Evolutionary conservation across 2,888 invertebrate genomes (phyloP), one percentile per base, ranked within the genome.

Genomic region (Loripinus fragilis): DNA sequence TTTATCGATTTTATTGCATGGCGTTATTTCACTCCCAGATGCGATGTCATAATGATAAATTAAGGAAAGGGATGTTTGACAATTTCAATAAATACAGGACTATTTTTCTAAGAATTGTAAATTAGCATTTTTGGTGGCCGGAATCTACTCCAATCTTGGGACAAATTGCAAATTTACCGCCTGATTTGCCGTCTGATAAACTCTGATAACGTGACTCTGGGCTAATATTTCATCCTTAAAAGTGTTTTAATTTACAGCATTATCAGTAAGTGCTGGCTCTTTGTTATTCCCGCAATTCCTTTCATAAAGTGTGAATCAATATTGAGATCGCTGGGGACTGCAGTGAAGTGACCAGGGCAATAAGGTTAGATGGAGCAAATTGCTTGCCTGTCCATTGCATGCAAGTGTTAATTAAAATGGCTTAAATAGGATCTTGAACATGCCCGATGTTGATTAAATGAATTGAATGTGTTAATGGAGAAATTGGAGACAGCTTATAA

Each of bases 361-460:
- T 2, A 52, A 52, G 52, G 52, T 52, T 25, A 52, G 5, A 60
- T 60, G 20, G 60, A 20, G 20, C 60, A 60, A 60, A 60, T 60
- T 60, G 60, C 17, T 15, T 60, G 33, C 2, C 60, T 60, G 60
- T 60, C 60, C 60, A 33, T 60, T 60, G 12, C 33, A 28, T 25
- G 60, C 30, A 60, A 12, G 60, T 60, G 60, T 60, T 60, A 60
- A 60, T 60, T 60, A 60, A 60, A 30, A 33, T 60, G 60, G 33
- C 30, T 60, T 60, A 60, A 60, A 60, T 20, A 60, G 33, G 33
- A 60, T 33, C 15, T 33, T 33, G 20, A 12, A 33, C 60, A 60
- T 30, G 17, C 3, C 33, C 5, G 28, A 5, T 60, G 60, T 60
- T 60, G 52, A 60, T 60, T 60, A 60, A 60, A 28, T 60, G 28